phyloP scores from a whole-genome alignment of 2,888 invertebrate species.

The Acanthococcus lagerstroemiae region DNA sequence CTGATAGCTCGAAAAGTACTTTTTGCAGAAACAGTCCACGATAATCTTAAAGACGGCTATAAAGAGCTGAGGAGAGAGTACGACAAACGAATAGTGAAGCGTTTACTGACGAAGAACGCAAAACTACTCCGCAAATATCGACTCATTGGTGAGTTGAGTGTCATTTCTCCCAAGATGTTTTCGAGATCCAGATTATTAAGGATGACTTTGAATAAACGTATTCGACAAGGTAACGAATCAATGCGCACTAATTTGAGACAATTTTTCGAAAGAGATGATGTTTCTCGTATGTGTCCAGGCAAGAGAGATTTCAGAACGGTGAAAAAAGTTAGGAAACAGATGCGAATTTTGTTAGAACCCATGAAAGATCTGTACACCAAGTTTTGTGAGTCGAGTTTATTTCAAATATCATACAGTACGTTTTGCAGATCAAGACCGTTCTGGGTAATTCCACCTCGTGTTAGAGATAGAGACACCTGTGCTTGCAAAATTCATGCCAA shows the following conservation, averaged over 20 bases:
- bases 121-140: neutral
- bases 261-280: neutral
- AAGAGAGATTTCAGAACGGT: neutral
- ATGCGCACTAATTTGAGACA: neutral
- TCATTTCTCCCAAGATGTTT: neutral
- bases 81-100: neutral
- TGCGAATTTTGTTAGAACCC: neutral
- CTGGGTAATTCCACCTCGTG: neutral
- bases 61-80: neutral
- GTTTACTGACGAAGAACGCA: neutral
- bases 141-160: neutral
- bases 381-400: neutral
- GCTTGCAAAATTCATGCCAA: neutral
- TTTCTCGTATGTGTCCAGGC: neutral
- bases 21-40: neutral
- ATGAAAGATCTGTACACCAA: neutral
- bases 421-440: neutral
- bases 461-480: neutral
- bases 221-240: neutral
- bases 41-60: neutral
- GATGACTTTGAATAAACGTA: neutral
- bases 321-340: neutral
- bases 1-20: neutral
- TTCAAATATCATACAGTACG: neutral
- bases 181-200: no score